These are phyloP conservation scores for Ctenoplectra terminalis DNA, from an alignment of 1,140 invertebrate species.

Conservation along the genomic window DNA sequence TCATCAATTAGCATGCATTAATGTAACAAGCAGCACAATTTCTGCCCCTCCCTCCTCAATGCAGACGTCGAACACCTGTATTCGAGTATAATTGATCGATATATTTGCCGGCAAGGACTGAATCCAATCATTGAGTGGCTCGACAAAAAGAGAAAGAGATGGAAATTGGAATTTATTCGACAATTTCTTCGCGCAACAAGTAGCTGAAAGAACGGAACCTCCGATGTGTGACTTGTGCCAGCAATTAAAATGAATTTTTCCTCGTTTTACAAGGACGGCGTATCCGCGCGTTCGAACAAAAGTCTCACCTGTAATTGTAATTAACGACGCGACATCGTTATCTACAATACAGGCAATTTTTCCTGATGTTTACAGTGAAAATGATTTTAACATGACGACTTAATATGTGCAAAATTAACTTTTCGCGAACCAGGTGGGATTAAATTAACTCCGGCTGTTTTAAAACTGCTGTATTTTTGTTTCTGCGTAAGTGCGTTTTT, in stretches of 20 bases:
- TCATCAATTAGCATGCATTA: neutral
- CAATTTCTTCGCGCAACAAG: neutral
- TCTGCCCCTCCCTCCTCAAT: neutral
- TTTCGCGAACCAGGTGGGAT: no score
- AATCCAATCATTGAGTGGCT: neutral
- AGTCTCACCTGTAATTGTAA: neutral
- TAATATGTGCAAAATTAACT: no score
- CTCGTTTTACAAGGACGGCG: neutral
- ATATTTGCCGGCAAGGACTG: neutral
- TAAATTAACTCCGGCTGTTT: no score
- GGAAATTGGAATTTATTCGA: neutral
- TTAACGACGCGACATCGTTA: neutral
- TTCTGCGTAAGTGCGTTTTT: no score
- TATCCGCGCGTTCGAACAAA: neutral
- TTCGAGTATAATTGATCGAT: neutral
- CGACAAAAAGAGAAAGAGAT: neutral
- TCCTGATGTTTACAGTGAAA: neutral
- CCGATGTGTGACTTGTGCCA: neutral
- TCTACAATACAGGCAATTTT: neutral
- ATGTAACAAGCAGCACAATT: neutral
- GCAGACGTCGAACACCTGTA: neutral
- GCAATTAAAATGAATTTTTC: slow-evolving; percentile 1
- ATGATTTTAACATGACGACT: neutral
- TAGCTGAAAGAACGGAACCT: neutral
- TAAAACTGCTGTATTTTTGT: no score